Conservation (phyloP, 2,113 vertebrate species). For the Columba janthina region DNA sequence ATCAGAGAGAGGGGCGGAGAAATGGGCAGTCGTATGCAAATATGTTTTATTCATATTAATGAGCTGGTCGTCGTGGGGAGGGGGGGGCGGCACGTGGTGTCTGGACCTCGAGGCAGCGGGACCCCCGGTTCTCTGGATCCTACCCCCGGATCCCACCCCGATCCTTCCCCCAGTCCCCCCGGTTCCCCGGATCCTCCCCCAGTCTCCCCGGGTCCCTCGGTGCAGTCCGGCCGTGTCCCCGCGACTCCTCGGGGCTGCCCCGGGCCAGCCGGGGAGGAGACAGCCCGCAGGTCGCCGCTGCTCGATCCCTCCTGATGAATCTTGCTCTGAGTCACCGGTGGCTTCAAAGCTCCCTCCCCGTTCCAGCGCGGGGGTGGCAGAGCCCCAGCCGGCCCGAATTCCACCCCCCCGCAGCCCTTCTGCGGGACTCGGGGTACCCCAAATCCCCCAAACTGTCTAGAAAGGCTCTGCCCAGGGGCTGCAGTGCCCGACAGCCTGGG, state of each 20-base stretch:
- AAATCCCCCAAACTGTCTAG: no score
- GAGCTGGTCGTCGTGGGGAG: rapidly evolving
- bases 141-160: background rate
- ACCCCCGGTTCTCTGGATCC: background rate
- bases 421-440: background rate
- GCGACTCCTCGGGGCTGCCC: no score
- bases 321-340: background rate
- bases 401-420: no score
- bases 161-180: no score
- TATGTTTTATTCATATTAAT: background rate
- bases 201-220: no score
- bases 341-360: no score
- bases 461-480: background rate
- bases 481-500: background rate
- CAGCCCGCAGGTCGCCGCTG: background rate
- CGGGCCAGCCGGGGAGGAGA: background rate
- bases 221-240: background rate
- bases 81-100: background rate
- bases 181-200: no score
- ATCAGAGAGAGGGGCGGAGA: background rate
- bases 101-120: background rate
- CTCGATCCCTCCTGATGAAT: background rate
- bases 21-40: background rate
- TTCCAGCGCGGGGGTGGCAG: no score
- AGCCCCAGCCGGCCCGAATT: no score